A percentile compares a stretch with the other conserved stretches of the same genome.
phyloP scores from a whole-genome alignment of 2,888 invertebrate species.

The Platycheirus albimanus region DNA sequence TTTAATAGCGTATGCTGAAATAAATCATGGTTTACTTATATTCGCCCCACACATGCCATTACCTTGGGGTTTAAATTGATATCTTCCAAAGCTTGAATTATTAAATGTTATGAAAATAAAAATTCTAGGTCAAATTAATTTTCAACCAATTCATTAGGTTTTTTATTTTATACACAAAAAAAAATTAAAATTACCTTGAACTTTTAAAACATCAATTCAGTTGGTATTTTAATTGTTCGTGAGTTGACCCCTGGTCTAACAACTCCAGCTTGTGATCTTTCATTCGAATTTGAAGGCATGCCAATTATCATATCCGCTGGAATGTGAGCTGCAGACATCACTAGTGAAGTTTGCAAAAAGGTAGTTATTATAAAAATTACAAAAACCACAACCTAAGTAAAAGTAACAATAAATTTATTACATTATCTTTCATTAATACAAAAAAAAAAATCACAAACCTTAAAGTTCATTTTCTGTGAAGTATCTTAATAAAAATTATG shows the following conservation, averaged over 20 bases:
- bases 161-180: no score
- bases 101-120: no score
- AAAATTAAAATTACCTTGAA: no score
- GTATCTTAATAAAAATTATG: no score
- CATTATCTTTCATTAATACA: neutral
- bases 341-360: neutral
- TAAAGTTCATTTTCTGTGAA: neutral
- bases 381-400: neutral
- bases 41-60: no score
- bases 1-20: no score
- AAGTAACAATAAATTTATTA: neutral
- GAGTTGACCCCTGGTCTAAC: neutral
- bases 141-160: no score
- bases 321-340: neutral
- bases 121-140: no score
- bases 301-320: neutral
- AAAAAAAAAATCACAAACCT: neutral
- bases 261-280: neutral
- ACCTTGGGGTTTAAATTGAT: no score
- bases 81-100: no score
- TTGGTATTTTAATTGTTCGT: constrained; percentile 23
- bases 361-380: neutral
- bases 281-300: neutral
- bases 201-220: no score
- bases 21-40: no score